phyloP scores from a whole-genome alignment of 2,888 invertebrate species.

The Drosophila paracracens region DNA sequence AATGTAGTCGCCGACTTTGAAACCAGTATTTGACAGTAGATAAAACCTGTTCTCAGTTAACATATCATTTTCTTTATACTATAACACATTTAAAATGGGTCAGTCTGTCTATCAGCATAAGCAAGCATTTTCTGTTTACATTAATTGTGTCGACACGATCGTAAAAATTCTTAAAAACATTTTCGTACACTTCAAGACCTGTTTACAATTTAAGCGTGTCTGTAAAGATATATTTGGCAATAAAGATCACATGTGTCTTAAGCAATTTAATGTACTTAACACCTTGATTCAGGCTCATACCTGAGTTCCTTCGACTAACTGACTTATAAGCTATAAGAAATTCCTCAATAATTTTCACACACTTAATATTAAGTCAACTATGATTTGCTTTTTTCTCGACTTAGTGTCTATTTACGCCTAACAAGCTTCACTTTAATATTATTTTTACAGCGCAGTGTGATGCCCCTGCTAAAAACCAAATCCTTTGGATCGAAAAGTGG shows the following conservation, averaged over 20 bases:
- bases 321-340: too few species aligned
- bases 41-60: neutral
- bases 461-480: slow-evolving; percentile 44
- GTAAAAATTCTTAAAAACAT: neutral
- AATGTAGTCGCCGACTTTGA: neutral
- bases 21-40: neutral
- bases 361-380: too few species aligned
- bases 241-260: too few species aligned
- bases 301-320: too few species aligned
- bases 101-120: neutral
- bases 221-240: too few species aligned
- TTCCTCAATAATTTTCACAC: too few species aligned
- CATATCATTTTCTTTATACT: neutral
- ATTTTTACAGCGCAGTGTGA: slow-evolving; percentile 49
- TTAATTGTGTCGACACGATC: neutral
- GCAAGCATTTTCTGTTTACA: neutral
- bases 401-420: slow-evolving; percentile 30
- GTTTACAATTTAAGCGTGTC: too few species aligned
- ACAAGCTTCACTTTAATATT: slow-evolving; percentile 61
- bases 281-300: too few species aligned
- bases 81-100: neutral
- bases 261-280: too few species aligned
- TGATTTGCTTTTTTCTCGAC: too few species aligned
- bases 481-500: slow-evolving; percentile 49
- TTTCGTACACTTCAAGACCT: too few species aligned